Conservation (phyloP, 2,113 vertebrate species). For the Calyptomena viridis region DNA sequence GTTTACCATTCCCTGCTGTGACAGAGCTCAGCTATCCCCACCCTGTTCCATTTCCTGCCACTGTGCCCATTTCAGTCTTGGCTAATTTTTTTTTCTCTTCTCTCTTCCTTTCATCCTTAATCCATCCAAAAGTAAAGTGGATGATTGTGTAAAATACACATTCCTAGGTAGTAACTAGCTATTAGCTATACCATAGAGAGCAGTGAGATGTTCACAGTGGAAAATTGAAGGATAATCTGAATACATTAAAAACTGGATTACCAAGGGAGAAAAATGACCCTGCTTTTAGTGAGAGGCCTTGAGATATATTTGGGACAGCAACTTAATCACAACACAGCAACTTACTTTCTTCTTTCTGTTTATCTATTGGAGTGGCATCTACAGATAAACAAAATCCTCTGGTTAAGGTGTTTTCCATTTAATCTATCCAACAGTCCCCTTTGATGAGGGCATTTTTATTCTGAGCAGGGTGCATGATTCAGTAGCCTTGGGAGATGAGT, state of each 20-base stretch:
- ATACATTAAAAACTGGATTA: neutral
- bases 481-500: conserved; percentile 52
- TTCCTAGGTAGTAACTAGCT: neutral
- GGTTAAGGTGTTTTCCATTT: neutral
- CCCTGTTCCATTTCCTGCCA: neutral
- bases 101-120: neutral
- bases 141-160: neutral
- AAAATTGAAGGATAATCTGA: neutral
- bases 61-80: neutral
- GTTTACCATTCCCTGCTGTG: neutral
- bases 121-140: neutral
- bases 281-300: neutral
- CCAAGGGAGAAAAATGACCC: neutral
- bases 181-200: neutral
- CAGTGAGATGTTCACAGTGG: neutral
- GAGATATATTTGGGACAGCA: neutral
- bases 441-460: conserved; percentile 6
- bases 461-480: conserved; percentile 47
- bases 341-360: conserved; percentile 1
- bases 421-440: neutral
- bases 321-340: neutral
- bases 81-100: neutral
- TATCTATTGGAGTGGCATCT: neutral
- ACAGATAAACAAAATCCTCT: neutral
- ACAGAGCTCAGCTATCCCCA: neutral